phyloP scores from a whole-genome alignment of 2,113 vertebrate genomes.

The Ceyx melanurus region DNA sequence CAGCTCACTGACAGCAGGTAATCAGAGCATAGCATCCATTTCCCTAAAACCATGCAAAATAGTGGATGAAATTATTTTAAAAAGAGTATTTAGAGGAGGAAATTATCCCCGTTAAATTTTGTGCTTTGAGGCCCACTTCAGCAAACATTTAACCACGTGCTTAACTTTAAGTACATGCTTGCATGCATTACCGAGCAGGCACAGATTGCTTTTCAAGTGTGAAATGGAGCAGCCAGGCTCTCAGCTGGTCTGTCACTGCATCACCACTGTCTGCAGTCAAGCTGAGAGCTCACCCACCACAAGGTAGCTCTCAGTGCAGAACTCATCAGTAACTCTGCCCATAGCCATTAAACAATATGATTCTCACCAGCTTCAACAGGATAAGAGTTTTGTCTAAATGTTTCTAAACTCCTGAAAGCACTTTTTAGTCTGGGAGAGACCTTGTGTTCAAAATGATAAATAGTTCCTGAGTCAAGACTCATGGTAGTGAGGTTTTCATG shows the following conservation, averaged over 20 bases:
- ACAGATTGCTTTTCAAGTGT: not conserved
- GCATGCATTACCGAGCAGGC: not conserved
- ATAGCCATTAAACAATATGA: not conserved
- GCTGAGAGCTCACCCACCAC: not conserved
- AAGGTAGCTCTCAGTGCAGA: not conserved
- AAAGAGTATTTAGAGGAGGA: not conserved
- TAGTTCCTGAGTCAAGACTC: not conserved
- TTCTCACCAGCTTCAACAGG: not conserved
- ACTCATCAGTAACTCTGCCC: not conserved
- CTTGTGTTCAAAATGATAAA: not conserved
- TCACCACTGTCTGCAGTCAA: not conserved
- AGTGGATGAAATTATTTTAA: not conserved
- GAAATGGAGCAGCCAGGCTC: not conserved
- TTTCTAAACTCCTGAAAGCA: not conserved
- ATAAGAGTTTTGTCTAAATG: not conserved
- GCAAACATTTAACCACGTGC: not conserved
- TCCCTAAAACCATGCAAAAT: not conserved
- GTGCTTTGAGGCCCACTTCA: not conserved
- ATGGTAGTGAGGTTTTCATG: not conserved
- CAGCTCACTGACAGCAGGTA: not conserved
- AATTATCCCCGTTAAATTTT: not conserved
- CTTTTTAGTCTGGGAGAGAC: not conserved
- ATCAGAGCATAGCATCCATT: not conserved
- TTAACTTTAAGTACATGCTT: not conserved
- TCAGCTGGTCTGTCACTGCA: not conserved